Conservation (phyloP, 2,888 invertebrate species). For the Papilio demoleus region DNA sequence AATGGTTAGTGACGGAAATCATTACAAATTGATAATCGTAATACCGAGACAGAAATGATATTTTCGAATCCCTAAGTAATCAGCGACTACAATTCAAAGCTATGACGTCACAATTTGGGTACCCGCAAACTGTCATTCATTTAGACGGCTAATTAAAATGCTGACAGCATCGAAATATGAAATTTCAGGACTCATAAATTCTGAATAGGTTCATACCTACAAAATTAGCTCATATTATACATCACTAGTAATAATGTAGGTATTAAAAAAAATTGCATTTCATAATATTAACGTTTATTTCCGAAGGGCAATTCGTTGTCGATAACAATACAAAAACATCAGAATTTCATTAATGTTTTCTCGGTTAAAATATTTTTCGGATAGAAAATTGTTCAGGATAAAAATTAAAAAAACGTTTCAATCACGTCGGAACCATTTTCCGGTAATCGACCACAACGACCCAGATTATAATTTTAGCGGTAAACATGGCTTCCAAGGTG, state of each 20-base stretch:
- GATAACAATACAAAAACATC: not conserved
- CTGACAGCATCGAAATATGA: conserved; percentile 6
- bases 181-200: not conserved
- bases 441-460: conserved; percentile 40
- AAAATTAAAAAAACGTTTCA: conserved; percentile 15
- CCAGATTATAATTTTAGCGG: conserved; percentile 43
- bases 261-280: not conserved
- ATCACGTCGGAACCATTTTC: conserved; percentile 35
- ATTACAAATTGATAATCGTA: not conserved
- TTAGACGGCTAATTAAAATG: conserved; percentile 10
- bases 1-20: no score
- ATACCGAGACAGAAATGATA: not conserved
- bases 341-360: not conserved
- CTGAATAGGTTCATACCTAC: not conserved
- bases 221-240: not conserved
- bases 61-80: not conserved
- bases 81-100: conserved; percentile 3
- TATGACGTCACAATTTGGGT: not conserved
- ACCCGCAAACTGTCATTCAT: conserved; percentile 3
- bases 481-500: conserved; percentile 38
- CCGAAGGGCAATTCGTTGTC: not conserved
- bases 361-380: not conserved
- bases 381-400: conserved; percentile 8
- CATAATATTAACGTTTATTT: not conserved
- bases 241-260: not conserved